These are phyloP conservation scores for Tamias sibiricus DNA, from an alignment of 2,113 vertebrate genomes.

Conservation along the genomic window DNA sequence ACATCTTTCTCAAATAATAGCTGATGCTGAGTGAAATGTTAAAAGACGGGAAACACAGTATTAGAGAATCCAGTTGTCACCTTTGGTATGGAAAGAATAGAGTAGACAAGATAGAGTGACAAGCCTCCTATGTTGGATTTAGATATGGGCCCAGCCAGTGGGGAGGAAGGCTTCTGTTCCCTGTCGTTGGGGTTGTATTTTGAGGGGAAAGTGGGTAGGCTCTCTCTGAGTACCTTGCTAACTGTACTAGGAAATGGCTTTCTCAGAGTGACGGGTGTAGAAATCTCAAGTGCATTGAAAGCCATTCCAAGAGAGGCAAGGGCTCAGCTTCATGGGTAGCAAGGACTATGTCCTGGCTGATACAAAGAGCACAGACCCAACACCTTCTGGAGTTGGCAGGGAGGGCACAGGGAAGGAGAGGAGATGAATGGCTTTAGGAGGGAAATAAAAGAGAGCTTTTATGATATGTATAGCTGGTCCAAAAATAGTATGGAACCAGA, in stretches of 20 bases:
- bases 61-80: not conserved
- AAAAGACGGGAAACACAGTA: not conserved
- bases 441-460: not conserved
- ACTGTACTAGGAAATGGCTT: not conserved
- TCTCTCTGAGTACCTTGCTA: not conserved
- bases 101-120: rapidly evolving
- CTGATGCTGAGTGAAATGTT: not conserved
- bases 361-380: not conserved
- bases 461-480: not conserved
- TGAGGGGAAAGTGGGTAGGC: not conserved
- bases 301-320: not conserved
- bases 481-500: not conserved
- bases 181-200: not conserved
- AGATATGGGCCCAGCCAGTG: no score
- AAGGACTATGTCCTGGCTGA: not conserved
- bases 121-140: not conserved
- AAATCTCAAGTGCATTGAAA: constrained; percentile 15
- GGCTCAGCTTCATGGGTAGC: not conserved
- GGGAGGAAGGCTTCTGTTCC: not conserved
- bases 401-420: not conserved
- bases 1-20: not conserved
- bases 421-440: not conserved
- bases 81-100: not conserved
- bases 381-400: not conserved
- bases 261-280: not conserved